A percentile compares a stretch with the other conserved stretches of the same genome.
Conservation (phyloP, 2,888 invertebrate species). For the Leptinotarsa juncta region DNA sequence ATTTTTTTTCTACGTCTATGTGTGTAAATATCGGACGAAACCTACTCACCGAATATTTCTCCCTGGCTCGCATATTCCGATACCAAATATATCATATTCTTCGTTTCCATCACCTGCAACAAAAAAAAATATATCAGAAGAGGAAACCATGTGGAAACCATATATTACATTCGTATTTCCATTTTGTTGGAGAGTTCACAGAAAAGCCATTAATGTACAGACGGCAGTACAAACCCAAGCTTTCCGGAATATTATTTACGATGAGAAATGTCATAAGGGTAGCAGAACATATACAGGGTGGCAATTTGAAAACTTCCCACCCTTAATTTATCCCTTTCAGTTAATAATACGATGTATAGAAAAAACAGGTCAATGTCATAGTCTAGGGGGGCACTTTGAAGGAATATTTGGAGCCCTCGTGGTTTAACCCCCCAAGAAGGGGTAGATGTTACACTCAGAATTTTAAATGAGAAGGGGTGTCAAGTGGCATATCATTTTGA, state of each 20-base stretch:
- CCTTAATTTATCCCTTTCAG: too few relatives aligned
- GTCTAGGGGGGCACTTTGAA: not conserved
- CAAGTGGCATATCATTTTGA: not conserved
- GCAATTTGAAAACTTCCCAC: too few relatives aligned
- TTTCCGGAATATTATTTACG: not conserved
- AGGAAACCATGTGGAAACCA: not conserved
- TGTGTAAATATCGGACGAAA: slow-evolving; percentile 4
- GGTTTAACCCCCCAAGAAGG: not conserved
- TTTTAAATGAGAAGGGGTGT: not conserved
- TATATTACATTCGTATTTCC: slow-evolving; percentile 6
- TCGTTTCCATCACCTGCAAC: slow-evolving; percentile 95
- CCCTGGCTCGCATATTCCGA: slow-evolving; percentile 98
- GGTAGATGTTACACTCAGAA: not conserved
- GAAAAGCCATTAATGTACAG: too few relatives aligned
- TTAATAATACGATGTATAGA: too few relatives aligned
- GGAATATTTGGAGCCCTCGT: not conserved
- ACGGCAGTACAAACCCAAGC: too few relatives aligned
- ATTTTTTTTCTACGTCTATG: not conserved
- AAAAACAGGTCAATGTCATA: not conserved
- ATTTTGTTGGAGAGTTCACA: not conserved
- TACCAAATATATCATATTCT: slow-evolving; percentile 97
- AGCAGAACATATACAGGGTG: too few relatives aligned
- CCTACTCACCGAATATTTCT: slow-evolving; percentile 92
- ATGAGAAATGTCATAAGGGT: too few relatives aligned
- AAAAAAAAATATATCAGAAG: slow-evolving; percentile 22